phyloP scores from a whole-genome alignment of 2,888 invertebrate species.

The Lithophane semibrunnea region DNA sequence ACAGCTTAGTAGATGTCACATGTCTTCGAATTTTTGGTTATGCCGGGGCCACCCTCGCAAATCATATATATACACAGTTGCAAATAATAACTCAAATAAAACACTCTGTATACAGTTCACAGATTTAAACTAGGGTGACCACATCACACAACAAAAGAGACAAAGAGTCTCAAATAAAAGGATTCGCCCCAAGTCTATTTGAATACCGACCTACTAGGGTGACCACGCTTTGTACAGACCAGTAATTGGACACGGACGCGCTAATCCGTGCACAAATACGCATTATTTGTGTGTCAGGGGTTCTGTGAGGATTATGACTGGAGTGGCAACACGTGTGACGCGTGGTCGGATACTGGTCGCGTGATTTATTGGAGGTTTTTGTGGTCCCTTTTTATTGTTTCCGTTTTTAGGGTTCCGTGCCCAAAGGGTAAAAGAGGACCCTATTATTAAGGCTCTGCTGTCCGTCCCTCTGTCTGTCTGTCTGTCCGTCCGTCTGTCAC shows the following conservation, averaged over 20 bases:
- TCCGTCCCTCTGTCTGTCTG: no score
- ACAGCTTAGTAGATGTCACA: no score
- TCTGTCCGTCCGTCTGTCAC: no score
- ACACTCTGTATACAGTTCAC: conserved; percentile 19
- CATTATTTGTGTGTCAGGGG: conserved; percentile 63
- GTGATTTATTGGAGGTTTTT: neutral
- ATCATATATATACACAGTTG: neutral
- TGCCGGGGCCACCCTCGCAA: no score
- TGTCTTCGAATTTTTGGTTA: no score
- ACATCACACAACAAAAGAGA: conserved; percentile 48
- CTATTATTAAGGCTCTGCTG: no score
- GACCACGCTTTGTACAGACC: conserved; percentile 59
- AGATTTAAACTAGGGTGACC: conserved; percentile 60
- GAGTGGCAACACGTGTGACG: conserved; percentile 56
- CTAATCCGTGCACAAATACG: conserved; percentile 76
- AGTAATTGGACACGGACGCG: conserved; percentile 73
- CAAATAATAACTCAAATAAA: conserved; percentile 15
- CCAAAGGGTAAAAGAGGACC: no score
- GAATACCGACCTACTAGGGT: conserved; percentile 43
- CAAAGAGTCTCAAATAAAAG: conserved; percentile 47
- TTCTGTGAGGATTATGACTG: conserved; percentile 49
- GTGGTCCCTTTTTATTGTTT: neutral
- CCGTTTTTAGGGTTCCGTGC: neutral
- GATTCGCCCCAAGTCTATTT: conserved; percentile 53
- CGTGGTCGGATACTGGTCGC: neutral